Evolutionary conservation across 1,140 invertebrate species (phyloP).

Genomic region (Gyrodactylus bullatarudis): DNA sequence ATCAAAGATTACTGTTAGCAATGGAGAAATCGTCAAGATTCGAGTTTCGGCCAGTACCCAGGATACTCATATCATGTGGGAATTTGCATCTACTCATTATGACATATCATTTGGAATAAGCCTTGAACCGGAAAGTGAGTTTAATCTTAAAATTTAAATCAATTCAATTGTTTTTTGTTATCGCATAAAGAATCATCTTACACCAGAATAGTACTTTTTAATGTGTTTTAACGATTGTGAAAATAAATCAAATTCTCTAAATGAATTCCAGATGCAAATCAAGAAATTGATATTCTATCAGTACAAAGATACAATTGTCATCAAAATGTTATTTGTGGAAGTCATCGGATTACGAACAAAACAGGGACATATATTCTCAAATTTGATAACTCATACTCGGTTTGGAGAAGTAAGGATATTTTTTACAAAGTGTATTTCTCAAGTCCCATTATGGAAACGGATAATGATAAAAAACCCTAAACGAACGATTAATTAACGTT

Average conservation of each 20-base stretch:
- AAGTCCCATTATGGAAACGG: too few species aligned
- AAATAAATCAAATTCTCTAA: neutral
- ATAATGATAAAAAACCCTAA: too few species aligned
- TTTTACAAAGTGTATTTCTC: constrained; percentile 74
- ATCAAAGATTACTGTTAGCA: neutral
- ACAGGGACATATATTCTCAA: constrained; percentile 72
- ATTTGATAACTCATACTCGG: constrained; percentile 93
- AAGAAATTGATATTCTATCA: constrained; percentile 36
- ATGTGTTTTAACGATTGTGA: too few species aligned
- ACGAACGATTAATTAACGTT: too few species aligned
- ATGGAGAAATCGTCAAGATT: neutral
- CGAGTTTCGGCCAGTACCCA: neutral
- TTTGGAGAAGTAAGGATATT: constrained; percentile 91
- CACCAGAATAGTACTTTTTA: too few species aligned
- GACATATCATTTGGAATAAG: neutral
- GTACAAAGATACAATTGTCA: constrained; percentile 78
- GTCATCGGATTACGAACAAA: constrained; percentile 60
- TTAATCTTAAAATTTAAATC: too few species aligned
- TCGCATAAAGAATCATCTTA: too few species aligned
- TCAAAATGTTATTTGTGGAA: constrained; percentile 76
- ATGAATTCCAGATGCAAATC: neutral
- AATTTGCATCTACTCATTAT: neutral
- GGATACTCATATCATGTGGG: neutral
- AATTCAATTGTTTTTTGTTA: too few species aligned
- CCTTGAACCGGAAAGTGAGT: neutral